These are phyloP conservation scores for Austrolebias charrua DNA, from an alignment of 2,797 vertebrate genomes.

Conservation along the genomic window DNA sequence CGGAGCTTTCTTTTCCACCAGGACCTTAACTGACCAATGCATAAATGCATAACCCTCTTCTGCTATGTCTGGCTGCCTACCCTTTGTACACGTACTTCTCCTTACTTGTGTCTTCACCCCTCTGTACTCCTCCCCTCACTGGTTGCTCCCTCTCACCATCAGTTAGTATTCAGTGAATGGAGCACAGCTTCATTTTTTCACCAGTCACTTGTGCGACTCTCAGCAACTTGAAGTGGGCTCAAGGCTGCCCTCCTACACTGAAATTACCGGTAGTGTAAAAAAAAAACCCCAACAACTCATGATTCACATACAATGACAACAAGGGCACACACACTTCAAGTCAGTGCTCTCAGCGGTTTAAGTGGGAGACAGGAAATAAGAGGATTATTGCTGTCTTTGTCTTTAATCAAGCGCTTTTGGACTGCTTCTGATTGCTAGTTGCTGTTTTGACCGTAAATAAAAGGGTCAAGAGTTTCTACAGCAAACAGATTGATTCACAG, in stretches of 20 bases:
- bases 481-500: conserved; percentile 29
- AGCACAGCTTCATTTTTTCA: conserved; percentile 51
- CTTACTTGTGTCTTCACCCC: conserved; percentile 31
- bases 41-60: conserved; percentile 65
- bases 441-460: conserved; percentile 40
- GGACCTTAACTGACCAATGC: conserved; percentile 64
- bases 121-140: conserved; percentile 7
- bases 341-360: conserved; percentile 47
- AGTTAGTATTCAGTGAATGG: conserved; percentile 59
- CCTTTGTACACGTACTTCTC: conserved; percentile 39
- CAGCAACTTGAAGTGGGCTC: conserved; percentile 40
- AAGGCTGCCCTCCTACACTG: conserved; percentile 16
- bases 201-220: conserved; percentile 41
- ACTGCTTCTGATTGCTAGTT: conserved; percentile 45
- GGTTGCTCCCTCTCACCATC: conserved; percentile 12
- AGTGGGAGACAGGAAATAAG: conserved; percentile 65
- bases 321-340: conserved; percentile 25
- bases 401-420: conserved; percentile 56
- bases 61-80: conserved; percentile 36
- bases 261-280: conserved; percentile 41
- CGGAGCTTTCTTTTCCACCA: conserved; percentile 44
- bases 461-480: conserved; percentile 49
- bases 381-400: conserved; percentile 58
- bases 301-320: conserved; percentile 13
- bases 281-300: conserved; percentile 25